phyloP scores from a whole-genome alignment of 2,888 invertebrate species.

The Teinopalpus imperialis region DNA sequence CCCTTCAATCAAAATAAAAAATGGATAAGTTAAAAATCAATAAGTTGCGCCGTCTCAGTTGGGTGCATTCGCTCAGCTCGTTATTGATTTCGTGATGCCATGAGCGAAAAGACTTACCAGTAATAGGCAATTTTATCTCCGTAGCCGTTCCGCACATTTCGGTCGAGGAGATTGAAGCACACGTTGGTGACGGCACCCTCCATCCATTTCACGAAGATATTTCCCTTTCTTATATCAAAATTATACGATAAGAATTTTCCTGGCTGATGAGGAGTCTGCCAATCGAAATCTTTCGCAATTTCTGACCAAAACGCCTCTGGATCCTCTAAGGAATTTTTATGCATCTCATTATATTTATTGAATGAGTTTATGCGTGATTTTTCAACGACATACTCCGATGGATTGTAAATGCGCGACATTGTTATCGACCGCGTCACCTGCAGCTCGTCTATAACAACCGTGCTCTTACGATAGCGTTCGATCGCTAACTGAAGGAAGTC shows the following conservation, averaged over 20 bases:
- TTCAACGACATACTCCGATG: slow-evolving; percentile 85
- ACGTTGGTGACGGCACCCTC: slow-evolving; percentile 97
- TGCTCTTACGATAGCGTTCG: slow-evolving; percentile 31
- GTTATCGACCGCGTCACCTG: slow-evolving; percentile 45
- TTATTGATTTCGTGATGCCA: slow-evolving; percentile 53
- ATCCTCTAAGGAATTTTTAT: slow-evolving; percentile 92
- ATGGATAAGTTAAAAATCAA: slow-evolving; percentile 54
- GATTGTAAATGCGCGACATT: slow-evolving; percentile 85
- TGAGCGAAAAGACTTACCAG: slow-evolving; percentile 86
- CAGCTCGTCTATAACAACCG: slow-evolving; percentile 9
- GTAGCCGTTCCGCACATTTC: slow-evolving; percentile 92
- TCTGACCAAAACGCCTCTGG: slow-evolving; percentile 97
- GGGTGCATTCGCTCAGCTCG: slow-evolving; percentile 63
- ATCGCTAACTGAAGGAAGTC: slow-evolving; percentile 42
- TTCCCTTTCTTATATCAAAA: slow-evolving; percentile 94
- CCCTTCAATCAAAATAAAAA: slow-evolving; percentile 16
- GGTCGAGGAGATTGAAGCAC: slow-evolving; percentile 96
- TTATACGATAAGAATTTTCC: slow-evolving; percentile 94
- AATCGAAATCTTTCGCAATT: slow-evolving; percentile 96
- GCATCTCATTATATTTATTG: slow-evolving; percentile 91
- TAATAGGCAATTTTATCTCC: slow-evolving; percentile 96
- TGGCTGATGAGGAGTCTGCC: slow-evolving; percentile 89
- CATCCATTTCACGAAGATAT: slow-evolving; percentile 96
- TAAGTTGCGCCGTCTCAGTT: slow-evolving; percentile 66
- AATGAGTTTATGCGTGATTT: slow-evolving; percentile 78